These are phyloP conservation scores for Narcine bancroftii DNA, from an alignment of 2,113 vertebrate species.

Conservation along the genomic window DNA sequence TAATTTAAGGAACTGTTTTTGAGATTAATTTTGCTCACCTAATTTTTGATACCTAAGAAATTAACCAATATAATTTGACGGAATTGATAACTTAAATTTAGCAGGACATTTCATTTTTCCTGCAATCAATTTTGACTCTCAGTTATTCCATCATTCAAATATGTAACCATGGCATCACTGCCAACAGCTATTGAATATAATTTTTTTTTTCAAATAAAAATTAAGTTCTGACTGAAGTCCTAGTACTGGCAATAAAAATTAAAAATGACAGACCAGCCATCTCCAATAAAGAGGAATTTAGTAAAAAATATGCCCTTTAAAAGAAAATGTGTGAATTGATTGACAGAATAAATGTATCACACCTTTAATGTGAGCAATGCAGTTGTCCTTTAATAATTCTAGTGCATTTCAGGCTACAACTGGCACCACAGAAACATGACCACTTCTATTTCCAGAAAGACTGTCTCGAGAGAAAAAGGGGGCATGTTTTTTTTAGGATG, in stretches of 20 bases:
- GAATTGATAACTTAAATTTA: slow-evolving; percentile 20
- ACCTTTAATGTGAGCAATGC: not conserved
- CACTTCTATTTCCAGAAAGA: not conserved
- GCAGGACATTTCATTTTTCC: slow-evolving; percentile 20
- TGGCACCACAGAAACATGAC: not conserved
- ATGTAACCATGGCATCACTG: slow-evolving; percentile 56
- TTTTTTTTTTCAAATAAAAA: slow-evolving; percentile 60
- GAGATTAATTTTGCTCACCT: not conserved
- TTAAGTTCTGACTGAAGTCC: slow-evolving; percentile 57
- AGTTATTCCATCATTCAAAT: slow-evolving; percentile 46
- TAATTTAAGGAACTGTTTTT: not conserved
- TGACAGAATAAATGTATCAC: not conserved
- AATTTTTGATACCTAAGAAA: not conserved
- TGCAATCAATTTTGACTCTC: slow-evolving; percentile 31
- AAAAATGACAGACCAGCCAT: slow-evolving; percentile 62
- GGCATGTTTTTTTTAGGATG: not conserved
- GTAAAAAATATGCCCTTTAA: not conserved
- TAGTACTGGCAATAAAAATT: slow-evolving; percentile 56
- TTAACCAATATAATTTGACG: not conserved
- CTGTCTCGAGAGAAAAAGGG: not conserved
- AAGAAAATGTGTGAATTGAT: slow-evolving; percentile 8
- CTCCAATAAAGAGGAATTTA: slow-evolving; percentile 15
- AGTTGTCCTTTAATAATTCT: not conserved
- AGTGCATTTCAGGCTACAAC: not conserved
- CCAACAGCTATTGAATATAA: slow-evolving; percentile 61